Conservation (phyloP, 2,797 vertebrate genomes). For the Adelosebastes latens region DNA sequence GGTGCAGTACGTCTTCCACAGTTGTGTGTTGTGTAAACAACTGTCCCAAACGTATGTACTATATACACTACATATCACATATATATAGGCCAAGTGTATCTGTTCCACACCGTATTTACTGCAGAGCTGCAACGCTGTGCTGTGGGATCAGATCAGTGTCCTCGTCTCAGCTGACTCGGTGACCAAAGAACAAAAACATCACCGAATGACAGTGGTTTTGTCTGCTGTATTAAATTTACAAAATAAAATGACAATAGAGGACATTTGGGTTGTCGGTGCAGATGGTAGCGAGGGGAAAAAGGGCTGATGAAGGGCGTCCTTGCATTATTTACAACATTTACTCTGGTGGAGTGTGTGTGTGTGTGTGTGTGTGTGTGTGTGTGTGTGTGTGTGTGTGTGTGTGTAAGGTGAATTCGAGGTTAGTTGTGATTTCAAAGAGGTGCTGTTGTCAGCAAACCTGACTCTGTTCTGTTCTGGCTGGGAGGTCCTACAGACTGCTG, state of each 20-base stretch:
- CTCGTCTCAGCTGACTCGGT: conserved; percentile 3
- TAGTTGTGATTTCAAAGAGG: conserved; percentile 45
- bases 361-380: neutral
- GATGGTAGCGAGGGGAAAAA: neutral
- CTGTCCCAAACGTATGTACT: neutral
- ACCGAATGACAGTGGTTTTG: neutral
- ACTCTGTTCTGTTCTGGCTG: conserved; percentile 22
- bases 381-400: neutral
- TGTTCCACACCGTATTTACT: neutral
- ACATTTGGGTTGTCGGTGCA: neutral
- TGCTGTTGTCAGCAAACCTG: conserved; percentile 56
- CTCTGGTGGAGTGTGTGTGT: neutral
- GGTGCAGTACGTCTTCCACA: neutral
- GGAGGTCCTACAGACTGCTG: conserved; percentile 42
- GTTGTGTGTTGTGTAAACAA: neutral
- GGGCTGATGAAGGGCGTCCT: neutral
- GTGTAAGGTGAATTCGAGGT: conserved; percentile 31
- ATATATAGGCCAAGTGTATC: conserved; percentile 13
- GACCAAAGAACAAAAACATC: neutral
- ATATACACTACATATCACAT: neutral
- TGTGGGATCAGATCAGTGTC: neutral
- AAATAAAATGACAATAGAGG: neutral
- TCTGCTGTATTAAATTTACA: neutral
- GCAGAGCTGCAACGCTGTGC: neutral
- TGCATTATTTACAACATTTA: neutral